Conservation (phyloP, 2,888 invertebrate species). For the Acanthosepion esculentum region DNA sequence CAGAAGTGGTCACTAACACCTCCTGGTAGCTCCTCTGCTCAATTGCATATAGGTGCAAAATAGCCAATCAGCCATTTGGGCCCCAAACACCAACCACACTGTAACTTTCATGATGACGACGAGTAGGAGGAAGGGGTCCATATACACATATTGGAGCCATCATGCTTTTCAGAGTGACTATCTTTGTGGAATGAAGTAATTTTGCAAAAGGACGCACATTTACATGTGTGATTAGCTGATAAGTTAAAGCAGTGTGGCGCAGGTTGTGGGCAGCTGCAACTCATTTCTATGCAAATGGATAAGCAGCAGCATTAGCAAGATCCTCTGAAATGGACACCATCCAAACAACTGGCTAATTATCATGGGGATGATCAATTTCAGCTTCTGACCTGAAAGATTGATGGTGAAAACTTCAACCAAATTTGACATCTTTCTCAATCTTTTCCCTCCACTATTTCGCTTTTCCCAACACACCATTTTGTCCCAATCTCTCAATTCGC, state of each 20-base stretch:
- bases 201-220: neutral
- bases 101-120: neutral
- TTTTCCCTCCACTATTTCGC: neutral
- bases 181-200: neutral
- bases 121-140: neutral
- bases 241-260: neutral
- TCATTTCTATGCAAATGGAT: neutral
- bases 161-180: neutral
- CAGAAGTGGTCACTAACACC: constrained; percentile 9
- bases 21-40: neutral
- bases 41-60: constrained; percentile 33
- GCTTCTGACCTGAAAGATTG: constrained; percentile 45
- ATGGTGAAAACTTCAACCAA: constrained; percentile 40
- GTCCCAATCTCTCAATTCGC: neutral
- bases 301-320: neutral
- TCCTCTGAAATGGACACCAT: neutral
- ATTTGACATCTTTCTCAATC: constrained; percentile 19
- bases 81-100: constrained; percentile 17
- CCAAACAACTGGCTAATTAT: constrained; percentile 41
- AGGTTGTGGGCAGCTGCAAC: neutral
- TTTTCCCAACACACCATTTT: neutral
- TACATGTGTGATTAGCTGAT: constrained; percentile 33
- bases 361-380: constrained; percentile 42
- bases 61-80: neutral
- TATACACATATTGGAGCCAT: neutral